A percentile compares a stretch with the other conserved stretches of the same genome.
These are phyloP conservation scores for Monochamus saltuarius DNA, from an alignment of 1,140 invertebrate species.

Conservation along the genomic window DNA sequence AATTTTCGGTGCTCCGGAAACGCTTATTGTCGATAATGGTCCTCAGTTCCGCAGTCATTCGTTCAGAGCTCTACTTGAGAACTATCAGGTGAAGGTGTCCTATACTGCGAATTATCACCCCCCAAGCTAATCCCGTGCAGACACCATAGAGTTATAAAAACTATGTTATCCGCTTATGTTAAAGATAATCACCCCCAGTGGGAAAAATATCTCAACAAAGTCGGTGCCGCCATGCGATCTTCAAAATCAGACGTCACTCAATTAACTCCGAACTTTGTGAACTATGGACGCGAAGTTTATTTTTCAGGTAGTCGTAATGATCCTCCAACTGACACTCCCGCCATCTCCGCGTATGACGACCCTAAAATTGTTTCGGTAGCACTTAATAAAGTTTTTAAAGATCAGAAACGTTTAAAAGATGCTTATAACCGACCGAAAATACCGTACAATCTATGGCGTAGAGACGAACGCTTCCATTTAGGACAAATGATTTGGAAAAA, in stretches of 20 bases:
- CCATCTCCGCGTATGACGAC: background rate
- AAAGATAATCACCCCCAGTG: constrained; percentile 42
- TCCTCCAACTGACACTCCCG: background rate
- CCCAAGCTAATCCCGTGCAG: constrained; percentile 17
- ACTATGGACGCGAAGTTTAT: constrained; percentile 20
- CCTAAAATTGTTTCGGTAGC: background rate
- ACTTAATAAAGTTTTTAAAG: background rate
- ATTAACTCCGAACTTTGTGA: constrained; percentile 35
- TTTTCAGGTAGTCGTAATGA: background rate
- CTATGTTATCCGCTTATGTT: constrained; percentile 39
- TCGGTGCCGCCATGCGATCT: constrained; percentile 39
- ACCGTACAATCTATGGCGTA: background rate
- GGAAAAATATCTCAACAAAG: constrained; percentile 36
- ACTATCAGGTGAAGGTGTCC: background rate
- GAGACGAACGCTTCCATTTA: background rate
- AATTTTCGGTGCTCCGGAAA: constrained; percentile 29
- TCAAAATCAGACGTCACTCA: constrained; percentile 40
- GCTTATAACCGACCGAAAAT: background rate
- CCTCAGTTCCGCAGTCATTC: constrained; percentile 1
- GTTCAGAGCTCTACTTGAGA: background rate
- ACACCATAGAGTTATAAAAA: constrained; percentile 26
- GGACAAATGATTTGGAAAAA: constrained; percentile 10
- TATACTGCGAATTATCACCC: constrained; percentile 20
- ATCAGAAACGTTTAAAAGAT: background rate
- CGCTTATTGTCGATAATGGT: constrained; percentile 9